Percentiles rank a stretch among this genome's conserved stretches.
These are phyloP conservation scores for Anoncus sp. DNA, from an alignment of 2,888 invertebrate genomes.

Conservation along the genomic window DNA sequence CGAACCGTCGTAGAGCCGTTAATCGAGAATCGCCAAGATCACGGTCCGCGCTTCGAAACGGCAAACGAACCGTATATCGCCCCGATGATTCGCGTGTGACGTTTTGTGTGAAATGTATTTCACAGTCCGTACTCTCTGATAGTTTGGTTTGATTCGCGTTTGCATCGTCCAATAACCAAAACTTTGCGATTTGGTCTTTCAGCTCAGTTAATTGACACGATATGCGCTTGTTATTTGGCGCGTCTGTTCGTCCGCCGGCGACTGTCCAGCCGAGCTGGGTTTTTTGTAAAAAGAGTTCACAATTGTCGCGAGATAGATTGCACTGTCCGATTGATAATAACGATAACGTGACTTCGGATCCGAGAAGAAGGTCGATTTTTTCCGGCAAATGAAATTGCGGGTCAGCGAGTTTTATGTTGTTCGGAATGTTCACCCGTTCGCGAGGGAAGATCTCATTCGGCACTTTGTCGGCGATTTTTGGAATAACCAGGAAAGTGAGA, in stretches of 20 bases:
- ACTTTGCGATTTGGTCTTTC: slow-evolving; percentile 19
- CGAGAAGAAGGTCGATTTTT: slow-evolving; percentile 52
- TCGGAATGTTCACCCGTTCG: slow-evolving; percentile 46
- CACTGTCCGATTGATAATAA: slow-evolving; percentile 46
- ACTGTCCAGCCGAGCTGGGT: slow-evolving; percentile 59
- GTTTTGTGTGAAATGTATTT: slow-evolving; percentile 35
- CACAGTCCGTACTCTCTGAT: slow-evolving; percentile 27
- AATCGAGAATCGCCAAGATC: slow-evolving; percentile 41
- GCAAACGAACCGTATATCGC: slow-evolving; percentile 38
- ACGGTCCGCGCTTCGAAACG: slow-evolving; percentile 17
- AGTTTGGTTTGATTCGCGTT: slow-evolving; percentile 5
- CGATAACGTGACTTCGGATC: slow-evolving; percentile 56
- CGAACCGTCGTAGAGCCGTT: slow-evolving; percentile 22
- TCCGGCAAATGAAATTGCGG: slow-evolving; percentile 59
- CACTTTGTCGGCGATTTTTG: slow-evolving; percentile 40
- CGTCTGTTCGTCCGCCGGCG: slow-evolving; percentile 47
- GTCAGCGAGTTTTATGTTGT: slow-evolving; percentile 55
- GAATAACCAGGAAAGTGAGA: slow-evolving; percentile 38
- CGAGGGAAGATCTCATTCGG: slow-evolving; percentile 49
- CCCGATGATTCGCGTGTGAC: slow-evolving; percentile 19
- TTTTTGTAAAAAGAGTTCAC: slow-evolving; percentile 49
- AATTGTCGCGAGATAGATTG: slow-evolving; percentile 29
- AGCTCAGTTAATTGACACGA: slow-evolving; percentile 37
- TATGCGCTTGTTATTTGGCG: neutral
- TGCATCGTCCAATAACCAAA: slow-evolving; percentile 50